Base-by-base conservation (phyloP, 1,140 invertebrate genomes). In the Drosophila pseudoananassae region DNA sequence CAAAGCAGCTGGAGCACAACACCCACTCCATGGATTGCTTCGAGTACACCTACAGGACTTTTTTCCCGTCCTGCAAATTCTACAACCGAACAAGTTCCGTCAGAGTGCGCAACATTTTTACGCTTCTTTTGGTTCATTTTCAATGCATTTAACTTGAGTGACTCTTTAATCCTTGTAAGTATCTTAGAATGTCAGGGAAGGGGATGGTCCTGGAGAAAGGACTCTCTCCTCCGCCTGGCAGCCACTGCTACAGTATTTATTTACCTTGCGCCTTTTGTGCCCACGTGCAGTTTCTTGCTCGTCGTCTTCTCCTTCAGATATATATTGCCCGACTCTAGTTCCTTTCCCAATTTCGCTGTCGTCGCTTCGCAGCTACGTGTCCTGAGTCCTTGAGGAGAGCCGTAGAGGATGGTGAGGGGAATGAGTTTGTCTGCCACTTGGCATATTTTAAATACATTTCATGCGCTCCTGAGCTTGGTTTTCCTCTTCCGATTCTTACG, bases 81-180 rank as follows among this genome's bases (percentile, higher is more conserved):
- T 46, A 12, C 7, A 17, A 10, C 71, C 49, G 72, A 78, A 57
- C 61, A 75, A 87, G 69, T 87, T 85, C 80, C 78, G 65, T 60
- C 71, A 87, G 70, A 77, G 77, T 75, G 81, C 74, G 74, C 78
- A 71, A 79, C 75, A 87, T 90, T 90, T 90, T 88, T 83, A 87
- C 87, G 82, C 76, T 90, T 78, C 87, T 90, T 90, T 87, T 87
- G 81, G 69, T 85, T 90, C 80, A 83, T 88, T 90, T 90, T 90
- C 76, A 90, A 90, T 90, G 88, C 88, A 90, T 90, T 90, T 90
- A 90, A 90, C 88, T 90, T 90, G 84, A 90, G 88, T 90, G 88
- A 90, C 88, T 90, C 88, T 90, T 90, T 90, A 90, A 90, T 90
- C 83, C 88, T 82, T 89, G 88, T 88, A 88, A 90, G 82, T 80